Percentiles rank a stretch among this genome's conserved stretches.
Conservation (phyloP, 2,888 invertebrate genomes). For the Conops quadrifasciatus region DNA sequence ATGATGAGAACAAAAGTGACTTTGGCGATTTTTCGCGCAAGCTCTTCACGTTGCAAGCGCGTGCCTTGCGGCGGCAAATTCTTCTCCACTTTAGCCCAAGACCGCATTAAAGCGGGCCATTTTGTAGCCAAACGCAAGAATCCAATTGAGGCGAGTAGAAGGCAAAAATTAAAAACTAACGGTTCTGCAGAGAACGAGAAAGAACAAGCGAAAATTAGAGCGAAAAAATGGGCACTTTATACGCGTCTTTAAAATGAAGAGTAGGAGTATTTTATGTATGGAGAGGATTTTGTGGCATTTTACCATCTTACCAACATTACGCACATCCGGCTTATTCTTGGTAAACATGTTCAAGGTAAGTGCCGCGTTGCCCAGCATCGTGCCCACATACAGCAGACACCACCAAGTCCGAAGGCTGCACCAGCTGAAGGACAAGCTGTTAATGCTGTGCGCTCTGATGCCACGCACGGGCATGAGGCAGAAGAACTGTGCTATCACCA, state of each 20-base stretch:
- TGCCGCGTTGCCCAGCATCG: constrained; percentile 50
- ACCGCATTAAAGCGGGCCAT: constrained; percentile 59
- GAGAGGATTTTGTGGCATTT: not conserved
- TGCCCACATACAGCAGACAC: constrained; percentile 49
- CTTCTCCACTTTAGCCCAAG: constrained; percentile 57
- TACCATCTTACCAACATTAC: constrained; percentile 54
- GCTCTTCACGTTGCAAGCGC: constrained; percentile 47
- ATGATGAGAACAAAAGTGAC: constrained; percentile 52
- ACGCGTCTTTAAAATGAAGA: no score
- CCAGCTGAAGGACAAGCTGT: constrained; percentile 61
- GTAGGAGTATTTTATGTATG: not conserved
- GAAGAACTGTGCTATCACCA: constrained; percentile 59
- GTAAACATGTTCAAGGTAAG: constrained; percentile 50
- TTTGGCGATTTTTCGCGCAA: constrained; percentile 48
- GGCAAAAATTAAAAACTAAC: constrained; percentile 57
- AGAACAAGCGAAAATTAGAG: not conserved
- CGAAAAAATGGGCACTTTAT: not conserved
- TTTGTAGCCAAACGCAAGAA: constrained; percentile 64
- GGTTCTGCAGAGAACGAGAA: constrained; percentile 51
- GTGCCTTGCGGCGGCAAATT: constrained; percentile 48
- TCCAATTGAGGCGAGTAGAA: constrained; percentile 50
- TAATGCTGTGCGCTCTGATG: constrained; percentile 47
- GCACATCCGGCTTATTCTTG: constrained; percentile 51
- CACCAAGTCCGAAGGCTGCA: constrained; percentile 55
- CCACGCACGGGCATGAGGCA: constrained; percentile 61